Evolutionary conservation across 2,113 vertebrate species (phyloP).

Genomic region (Leptobrachium leishanense): DNA sequence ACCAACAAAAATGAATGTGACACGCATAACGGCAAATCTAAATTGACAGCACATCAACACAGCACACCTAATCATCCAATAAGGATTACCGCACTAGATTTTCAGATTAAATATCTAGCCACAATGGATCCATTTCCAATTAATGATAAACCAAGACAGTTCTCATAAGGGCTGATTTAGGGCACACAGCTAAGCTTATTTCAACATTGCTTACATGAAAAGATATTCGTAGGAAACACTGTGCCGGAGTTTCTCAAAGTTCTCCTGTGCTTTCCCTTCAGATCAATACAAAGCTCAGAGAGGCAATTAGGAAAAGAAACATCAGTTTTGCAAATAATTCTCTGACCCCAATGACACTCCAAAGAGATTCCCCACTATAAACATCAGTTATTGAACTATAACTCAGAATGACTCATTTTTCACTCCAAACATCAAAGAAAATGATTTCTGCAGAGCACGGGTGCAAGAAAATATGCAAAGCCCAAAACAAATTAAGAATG

Average conservation of each 20-base stretch:
- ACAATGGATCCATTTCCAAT: background rate
- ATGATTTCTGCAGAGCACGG: slow-evolving; percentile 5
- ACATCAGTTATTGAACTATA: slow-evolving; percentile 27
- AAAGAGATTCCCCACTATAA: background rate
- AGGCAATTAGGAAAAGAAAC: slow-evolving; percentile 27
- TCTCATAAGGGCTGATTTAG: background rate
- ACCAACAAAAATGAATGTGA: too few species aligned
- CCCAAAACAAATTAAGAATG: background rate
- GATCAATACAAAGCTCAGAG: slow-evolving; percentile 14
- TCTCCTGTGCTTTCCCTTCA: background rate
- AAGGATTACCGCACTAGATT: too few species aligned
- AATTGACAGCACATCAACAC: too few species aligned
- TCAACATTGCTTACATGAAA: slow-evolving; percentile 3
- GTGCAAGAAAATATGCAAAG: slow-evolving; percentile 16
- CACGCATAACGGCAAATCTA: too few species aligned
- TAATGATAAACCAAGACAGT: background rate
- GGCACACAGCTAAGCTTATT: background rate
- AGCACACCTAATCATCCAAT: too few species aligned
- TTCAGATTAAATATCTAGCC: too few species aligned
- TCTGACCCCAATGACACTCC: slow-evolving; percentile 21
- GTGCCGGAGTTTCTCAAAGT: background rate
- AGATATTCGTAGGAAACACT: background rate
- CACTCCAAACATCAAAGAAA: slow-evolving; percentile 28
- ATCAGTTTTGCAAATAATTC: slow-evolving; percentile 13
- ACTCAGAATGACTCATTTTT: slow-evolving; percentile 2